phyloP scores from a whole-genome alignment of 2,888 invertebrate species.

The Drosophila anomelani region DNA sequence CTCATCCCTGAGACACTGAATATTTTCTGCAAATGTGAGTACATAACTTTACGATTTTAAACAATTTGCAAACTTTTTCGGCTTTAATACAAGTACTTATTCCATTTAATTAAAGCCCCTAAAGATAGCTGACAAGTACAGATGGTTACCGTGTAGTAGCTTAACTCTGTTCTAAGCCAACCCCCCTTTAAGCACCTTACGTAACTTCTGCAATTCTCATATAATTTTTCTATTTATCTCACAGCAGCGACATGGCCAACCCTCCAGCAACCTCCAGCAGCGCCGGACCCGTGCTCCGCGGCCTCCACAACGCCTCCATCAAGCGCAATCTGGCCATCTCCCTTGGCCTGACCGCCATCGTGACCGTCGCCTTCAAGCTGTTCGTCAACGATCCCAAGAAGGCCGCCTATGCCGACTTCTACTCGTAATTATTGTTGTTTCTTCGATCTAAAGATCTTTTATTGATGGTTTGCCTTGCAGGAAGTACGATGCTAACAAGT shows the following conservation, averaged over 20 bases:
- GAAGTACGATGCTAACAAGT: constrained; percentile 83
- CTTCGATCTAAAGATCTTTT: neutral
- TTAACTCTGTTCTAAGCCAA: neutral
- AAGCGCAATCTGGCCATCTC: constrained; percentile 87
- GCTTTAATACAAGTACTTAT: neutral
- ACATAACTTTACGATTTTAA: constrained; percentile 35
- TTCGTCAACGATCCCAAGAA: constrained; percentile 86
- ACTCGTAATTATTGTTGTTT: constrained; percentile 87
- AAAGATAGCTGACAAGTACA: neutral
- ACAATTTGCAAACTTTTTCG: neutral
- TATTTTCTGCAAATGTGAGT: constrained; percentile 63
- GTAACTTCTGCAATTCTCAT: constrained; percentile 53
- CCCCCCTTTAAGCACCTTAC: constrained; percentile 56
- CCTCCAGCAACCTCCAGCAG: constrained; percentile 81
- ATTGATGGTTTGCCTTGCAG: constrained; percentile 58
- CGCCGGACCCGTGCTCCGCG: constrained; percentile 89
- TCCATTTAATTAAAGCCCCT: fast-evolving
- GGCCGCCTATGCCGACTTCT: constrained; percentile 89
- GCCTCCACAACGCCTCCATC: constrained; percentile 88
- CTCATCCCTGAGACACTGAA: constrained; percentile 6
- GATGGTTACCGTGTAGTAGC: no score
- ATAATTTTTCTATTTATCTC: constrained; percentile 33
- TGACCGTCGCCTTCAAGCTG: constrained; percentile 85
- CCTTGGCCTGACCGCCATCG: constrained; percentile 81
- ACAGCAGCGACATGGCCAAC: constrained; percentile 71